These are phyloP conservation scores for Sminthurinus aureus DNA, from an alignment of 2,888 invertebrate genomes.

Conservation along the genomic window DNA sequence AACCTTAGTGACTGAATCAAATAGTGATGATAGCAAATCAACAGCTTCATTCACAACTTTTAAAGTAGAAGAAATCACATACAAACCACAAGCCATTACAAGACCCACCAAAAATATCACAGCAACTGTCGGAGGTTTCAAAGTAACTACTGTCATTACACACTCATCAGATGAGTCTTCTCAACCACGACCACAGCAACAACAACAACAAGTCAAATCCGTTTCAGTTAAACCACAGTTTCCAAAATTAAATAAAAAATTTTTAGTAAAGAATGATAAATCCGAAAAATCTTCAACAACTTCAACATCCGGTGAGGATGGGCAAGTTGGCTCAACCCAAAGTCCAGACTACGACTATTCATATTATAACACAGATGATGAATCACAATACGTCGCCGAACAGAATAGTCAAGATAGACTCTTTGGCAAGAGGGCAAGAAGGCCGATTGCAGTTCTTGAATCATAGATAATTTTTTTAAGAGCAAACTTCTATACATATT, in stretches of 20 bases:
- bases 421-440: conserved; percentile 50
- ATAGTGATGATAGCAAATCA: not conserved
- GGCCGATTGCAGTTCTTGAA: not conserved
- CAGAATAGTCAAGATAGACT: conserved; percentile 33
- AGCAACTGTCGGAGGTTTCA: conserved; percentile 35
- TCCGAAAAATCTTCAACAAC: not conserved
- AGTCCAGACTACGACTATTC: conserved; percentile 59
- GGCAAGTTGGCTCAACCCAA: conserved; percentile 42
- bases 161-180: conserved; percentile 30
- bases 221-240: conserved; percentile 17
- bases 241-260: conserved; percentile 37
- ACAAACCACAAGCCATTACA: not conserved
- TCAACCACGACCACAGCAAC: no score
- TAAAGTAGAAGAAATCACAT: conserved; percentile 28
- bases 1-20: not conserved
- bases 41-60: conserved; percentile 17
- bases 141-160: conserved; percentile 36
- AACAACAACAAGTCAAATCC: not conserved
- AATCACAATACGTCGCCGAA: conserved; percentile 46
- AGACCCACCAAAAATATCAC: conserved; percentile 17
- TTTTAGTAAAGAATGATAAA: conserved; percentile 2
- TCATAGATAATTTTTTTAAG: not conserved
- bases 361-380: conserved; percentile 57
- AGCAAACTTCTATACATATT: not conserved
- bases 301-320: not conserved